Conservation (phyloP, 2,113 vertebrate genomes). For the Upupa epops region DNA sequence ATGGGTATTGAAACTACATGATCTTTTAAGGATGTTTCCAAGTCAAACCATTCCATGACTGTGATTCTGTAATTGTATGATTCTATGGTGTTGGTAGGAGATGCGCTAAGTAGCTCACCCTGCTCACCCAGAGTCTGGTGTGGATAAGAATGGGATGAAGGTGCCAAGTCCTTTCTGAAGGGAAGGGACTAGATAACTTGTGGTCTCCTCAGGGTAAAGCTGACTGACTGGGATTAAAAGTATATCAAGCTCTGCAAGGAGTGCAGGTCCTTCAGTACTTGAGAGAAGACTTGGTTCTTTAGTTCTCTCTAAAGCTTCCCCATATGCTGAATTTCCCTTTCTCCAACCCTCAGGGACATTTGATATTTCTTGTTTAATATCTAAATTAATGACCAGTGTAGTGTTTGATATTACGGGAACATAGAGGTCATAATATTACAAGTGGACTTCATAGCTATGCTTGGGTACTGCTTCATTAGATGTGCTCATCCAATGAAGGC, state of each 20-base stretch:
- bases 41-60: neutral
- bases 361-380: neutral
- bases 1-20: neutral
- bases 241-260: accelerated
- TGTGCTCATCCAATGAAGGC: accelerated
- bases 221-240: accelerated
- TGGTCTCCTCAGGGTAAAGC: neutral
- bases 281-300: accelerated
- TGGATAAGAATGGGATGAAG: neutral
- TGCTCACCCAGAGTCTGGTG: accelerated
- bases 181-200: no score
- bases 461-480: neutral
- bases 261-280: accelerated
- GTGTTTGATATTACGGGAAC: neutral
- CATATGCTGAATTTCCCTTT: accelerated
- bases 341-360: neutral
- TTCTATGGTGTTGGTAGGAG: neutral
- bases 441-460: neutral
- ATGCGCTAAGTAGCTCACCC: accelerated
- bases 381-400: accelerated
- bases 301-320: neutral
- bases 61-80: neutral
- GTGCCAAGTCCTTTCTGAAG: no score
- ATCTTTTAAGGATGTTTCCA: neutral
- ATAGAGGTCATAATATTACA: neutral